Conservation (phyloP, 2,113 vertebrate genomes). For the Zootoca vivipara region DNA sequence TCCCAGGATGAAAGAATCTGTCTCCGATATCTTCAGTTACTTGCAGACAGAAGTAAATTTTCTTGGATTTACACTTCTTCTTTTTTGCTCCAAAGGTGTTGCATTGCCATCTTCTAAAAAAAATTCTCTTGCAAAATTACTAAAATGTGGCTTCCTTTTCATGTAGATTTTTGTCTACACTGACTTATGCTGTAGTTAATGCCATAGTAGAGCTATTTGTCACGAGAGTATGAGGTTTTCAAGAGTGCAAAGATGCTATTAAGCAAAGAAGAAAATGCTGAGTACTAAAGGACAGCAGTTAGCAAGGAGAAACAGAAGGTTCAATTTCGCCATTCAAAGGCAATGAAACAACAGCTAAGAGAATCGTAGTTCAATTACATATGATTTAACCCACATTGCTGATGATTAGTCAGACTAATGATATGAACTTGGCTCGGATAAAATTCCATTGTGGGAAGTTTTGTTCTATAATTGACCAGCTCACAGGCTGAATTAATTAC, state of each 20-base stretch:
- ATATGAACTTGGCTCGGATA: slow-evolving; percentile 1
- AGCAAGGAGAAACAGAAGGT: background rate
- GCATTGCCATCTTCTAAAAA: background rate
- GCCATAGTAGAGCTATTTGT: slow-evolving; percentile 21
- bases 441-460: slow-evolving; percentile 14
- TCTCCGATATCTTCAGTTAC: slow-evolving; percentile 20
- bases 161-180: slow-evolving; percentile 29
- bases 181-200: slow-evolving; percentile 1
- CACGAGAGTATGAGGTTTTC: slow-evolving; percentile 23
- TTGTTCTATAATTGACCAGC: background rate
- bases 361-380: background rate
- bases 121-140: background rate
- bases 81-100: slow-evolving; percentile 21
- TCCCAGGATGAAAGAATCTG: slow-evolving; percentile 39
- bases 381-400: background rate
- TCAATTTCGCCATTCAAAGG: background rate
- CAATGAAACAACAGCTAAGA: slow-evolving; percentile 8
- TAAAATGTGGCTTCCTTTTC: slow-evolving; percentile 8
- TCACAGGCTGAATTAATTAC: background rate
- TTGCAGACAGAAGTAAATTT: slow-evolving; percentile 45
- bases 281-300: background rate
- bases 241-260: slow-evolving; percentile 18
- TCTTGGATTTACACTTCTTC: background rate
- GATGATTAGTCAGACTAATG: background rate
- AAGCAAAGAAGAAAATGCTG: slow-evolving; percentile 13